Conservation (phyloP, 2,113 vertebrate species). For the Pleuronectes platessa region DNA sequence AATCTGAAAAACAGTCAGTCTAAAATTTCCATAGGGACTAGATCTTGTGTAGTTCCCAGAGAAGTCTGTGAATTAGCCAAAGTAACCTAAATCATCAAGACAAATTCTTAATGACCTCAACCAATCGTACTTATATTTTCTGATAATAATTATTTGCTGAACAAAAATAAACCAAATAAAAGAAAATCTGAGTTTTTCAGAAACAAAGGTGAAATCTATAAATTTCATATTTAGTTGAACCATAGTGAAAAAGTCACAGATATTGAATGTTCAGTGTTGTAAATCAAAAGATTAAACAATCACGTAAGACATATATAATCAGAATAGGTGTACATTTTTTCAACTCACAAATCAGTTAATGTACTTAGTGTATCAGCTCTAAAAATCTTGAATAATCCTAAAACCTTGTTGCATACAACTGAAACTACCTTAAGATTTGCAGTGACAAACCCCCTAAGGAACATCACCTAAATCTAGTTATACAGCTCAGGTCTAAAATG, state of each 20-base stretch:
- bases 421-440: no score
- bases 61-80: neutral
- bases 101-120: neutral
- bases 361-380: neutral
- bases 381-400: neutral
- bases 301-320: no score
- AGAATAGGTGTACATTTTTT: neutral
- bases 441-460: no score
- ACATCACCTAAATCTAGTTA: no score
- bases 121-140: neutral
- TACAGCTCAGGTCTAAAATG: no score
- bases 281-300: neutral
- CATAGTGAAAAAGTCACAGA: no score
- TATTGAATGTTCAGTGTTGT: no score
- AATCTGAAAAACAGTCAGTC: neutral
- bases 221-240: no score
- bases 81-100: neutral
- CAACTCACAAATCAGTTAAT: neutral
- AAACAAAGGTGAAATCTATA: neutral
- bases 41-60: neutral
- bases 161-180: neutral
- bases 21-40: neutral
- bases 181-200: neutral
- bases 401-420: neutral
- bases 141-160: neutral